Conservation (phyloP, 2,888 invertebrate genomes). For the Drosophila mulleri region DNA sequence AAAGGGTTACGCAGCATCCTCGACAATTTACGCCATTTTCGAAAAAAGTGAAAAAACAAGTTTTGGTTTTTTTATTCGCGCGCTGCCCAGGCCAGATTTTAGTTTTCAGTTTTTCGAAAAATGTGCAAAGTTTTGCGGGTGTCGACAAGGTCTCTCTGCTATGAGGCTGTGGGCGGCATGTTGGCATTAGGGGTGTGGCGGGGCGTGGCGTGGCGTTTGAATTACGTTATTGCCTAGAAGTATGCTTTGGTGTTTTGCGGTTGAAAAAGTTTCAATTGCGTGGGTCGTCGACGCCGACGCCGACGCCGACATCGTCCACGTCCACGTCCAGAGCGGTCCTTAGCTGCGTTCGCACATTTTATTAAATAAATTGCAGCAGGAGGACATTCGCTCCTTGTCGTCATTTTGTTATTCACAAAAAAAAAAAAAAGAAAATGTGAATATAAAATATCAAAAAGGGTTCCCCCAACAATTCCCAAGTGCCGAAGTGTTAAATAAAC, state of each 20-base stretch:
- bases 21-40: conserved; percentile 75
- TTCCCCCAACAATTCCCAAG: conserved; percentile 29
- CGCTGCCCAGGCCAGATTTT: conserved; percentile 48
- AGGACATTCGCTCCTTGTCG: conserved; percentile 47
- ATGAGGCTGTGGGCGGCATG: too few relatives aligned
- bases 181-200: neutral
- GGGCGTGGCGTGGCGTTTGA: conserved; percentile 51
- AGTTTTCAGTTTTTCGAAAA: conserved; percentile 61
- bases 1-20: conserved; percentile 40
- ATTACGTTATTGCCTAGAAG: conserved; percentile 79
- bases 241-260: conserved; percentile 80
- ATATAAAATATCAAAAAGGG: conserved; percentile 28
- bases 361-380: conserved; percentile 77
- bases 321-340: conserved; percentile 18
- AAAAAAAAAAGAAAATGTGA: conserved; percentile 65
- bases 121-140: conserved; percentile 73
- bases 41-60: conserved; percentile 17
- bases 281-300: conserved; percentile 44
- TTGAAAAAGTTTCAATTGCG: conserved; percentile 80
- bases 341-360: conserved; percentile 58
- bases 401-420: conserved; percentile 72
- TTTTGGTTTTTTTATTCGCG: conserved; percentile 14
- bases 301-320: conserved; percentile 14
- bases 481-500: conserved; percentile 38
- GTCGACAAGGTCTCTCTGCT: conserved; percentile 61